Conservation (phyloP, 2,797 vertebrate species). For the Serranus cabrilla region DNA sequence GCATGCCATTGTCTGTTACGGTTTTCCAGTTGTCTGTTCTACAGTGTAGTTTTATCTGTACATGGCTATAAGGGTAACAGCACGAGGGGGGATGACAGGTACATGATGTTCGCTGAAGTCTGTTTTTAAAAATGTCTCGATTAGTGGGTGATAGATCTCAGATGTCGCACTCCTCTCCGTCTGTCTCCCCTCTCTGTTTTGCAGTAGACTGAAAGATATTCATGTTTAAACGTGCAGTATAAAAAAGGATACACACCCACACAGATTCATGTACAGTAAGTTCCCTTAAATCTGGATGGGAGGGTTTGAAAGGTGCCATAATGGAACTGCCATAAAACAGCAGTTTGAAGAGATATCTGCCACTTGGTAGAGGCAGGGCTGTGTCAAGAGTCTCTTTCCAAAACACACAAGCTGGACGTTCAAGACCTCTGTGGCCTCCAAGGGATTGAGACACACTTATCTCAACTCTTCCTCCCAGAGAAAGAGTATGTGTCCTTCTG, state of each 20-base stretch:
- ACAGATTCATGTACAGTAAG: conserved; percentile 77
- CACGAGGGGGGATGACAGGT: conserved; percentile 65
- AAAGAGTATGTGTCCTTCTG: conserved; percentile 38
- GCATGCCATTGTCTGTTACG: conserved; percentile 87
- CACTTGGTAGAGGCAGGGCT: conserved; percentile 60
- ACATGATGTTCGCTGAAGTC: conserved; percentile 60
- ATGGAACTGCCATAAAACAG: conserved; percentile 86
- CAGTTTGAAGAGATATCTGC: conserved; percentile 77
- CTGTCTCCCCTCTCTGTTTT: conserved; percentile 70
- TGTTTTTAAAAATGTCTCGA: conserved; percentile 71
- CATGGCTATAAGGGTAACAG: conserved; percentile 80
- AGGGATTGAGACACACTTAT: conserved; percentile 31
- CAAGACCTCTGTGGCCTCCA: conserved; percentile 29
- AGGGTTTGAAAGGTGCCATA: conserved; percentile 76
- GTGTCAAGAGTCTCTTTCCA: conserved; percentile 69
- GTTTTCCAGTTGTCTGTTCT: conserved; percentile 83
- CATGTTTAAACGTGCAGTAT: conserved; percentile 87
- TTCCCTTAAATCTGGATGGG: conserved; percentile 66
- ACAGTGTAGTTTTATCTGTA: conserved; percentile 83
- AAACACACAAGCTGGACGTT: conserved; percentile 39
- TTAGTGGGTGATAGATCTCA: conserved; percentile 58
- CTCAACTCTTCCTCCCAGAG: conserved; percentile 44
- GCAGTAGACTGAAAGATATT: conserved; percentile 80
- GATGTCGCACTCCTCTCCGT: conserved; percentile 49
- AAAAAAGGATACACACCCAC: conserved; percentile 79